phyloP scores from a whole-genome alignment of 2,888 invertebrate genomes.

The Augiades crinisus region DNA sequence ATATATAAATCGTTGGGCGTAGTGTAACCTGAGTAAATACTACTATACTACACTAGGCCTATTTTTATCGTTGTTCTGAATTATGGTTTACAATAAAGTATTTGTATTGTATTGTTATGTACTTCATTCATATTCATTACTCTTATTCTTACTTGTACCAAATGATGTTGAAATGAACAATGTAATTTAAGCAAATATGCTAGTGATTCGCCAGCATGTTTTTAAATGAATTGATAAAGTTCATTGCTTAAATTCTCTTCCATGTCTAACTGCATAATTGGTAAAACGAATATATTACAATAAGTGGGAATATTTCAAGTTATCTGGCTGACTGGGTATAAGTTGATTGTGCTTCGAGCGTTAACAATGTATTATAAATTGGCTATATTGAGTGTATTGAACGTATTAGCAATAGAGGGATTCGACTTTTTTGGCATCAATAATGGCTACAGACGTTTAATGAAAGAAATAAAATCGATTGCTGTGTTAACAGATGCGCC shows the following conservation, averaged over 20 bases:
- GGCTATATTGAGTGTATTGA: not conserved
- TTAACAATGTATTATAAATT: constrained; percentile 9
- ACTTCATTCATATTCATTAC: no score
- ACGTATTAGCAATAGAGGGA: not conserved
- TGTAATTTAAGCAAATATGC: constrained; percentile 6
- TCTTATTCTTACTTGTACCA: no score
- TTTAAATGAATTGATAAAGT: constrained; percentile 15
- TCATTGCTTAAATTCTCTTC: not conserved
- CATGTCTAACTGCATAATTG: not conserved
- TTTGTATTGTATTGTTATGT: no score
- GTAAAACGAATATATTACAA: no score
- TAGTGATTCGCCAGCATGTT: constrained; percentile 13
- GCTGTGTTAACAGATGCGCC: not conserved
- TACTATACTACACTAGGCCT: no score
- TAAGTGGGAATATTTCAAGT: no score
- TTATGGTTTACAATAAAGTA: no score
- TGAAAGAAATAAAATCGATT: constrained; percentile 4
- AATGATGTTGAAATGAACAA: no score
- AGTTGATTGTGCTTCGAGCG: not conserved
- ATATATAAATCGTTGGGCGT: no score
- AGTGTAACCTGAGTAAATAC: no score
- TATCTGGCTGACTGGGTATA: no score
- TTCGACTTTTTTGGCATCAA: constrained; percentile 3
- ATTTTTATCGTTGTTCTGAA: no score
- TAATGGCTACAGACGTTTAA: not conserved